Evolutionary conservation across 2,888 invertebrate species (phyloP).

Genomic region (Leptinotarsa tumamoca): DNA sequence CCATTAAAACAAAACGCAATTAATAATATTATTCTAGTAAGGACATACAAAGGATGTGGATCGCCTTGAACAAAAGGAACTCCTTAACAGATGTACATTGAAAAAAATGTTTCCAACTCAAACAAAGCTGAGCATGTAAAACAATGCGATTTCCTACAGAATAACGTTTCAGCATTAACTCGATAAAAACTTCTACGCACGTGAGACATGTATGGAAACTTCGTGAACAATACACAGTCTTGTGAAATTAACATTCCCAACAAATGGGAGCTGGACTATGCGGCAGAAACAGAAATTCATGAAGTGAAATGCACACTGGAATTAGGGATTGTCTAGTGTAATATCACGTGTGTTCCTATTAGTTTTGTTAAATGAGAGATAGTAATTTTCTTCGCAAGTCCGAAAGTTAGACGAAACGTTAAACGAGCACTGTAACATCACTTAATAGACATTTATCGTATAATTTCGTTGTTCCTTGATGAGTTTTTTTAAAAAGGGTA

Average conservation of each 20-base stretch:
- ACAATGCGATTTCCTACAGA: constrained; percentile 37
- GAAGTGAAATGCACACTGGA: background rate
- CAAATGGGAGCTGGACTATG: background rate
- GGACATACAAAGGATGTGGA: constrained; percentile 40
- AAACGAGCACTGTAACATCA: too few relatives aligned
- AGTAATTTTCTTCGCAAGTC: too few relatives aligned
- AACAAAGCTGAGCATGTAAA: constrained; percentile 34
- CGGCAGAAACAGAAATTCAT: background rate
- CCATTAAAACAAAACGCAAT: constrained; percentile 34
- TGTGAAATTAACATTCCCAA: background rate
- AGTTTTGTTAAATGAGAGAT: too few relatives aligned
- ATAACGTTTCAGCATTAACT: constrained; percentile 24
- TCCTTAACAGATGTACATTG: constrained; percentile 36
- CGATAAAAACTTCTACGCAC: constrained; percentile 7
- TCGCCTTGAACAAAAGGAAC: constrained; percentile 43
- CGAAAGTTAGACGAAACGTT: too few relatives aligned
- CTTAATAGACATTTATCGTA: too few relatives aligned
- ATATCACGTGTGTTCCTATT: too few relatives aligned
- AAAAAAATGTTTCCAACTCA: constrained; percentile 28
- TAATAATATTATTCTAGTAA: constrained; percentile 37
- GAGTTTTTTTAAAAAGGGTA: too few relatives aligned
- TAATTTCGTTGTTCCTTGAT: too few relatives aligned
- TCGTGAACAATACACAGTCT: background rate
- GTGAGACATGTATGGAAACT: constrained; percentile 1
- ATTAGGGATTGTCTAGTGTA: too few relatives aligned